Evolutionary conservation across 2,888 invertebrate genomes (phyloP), one percentile per base, ranked within the genome.

Genomic region (Cynaeus angustus): DNA sequence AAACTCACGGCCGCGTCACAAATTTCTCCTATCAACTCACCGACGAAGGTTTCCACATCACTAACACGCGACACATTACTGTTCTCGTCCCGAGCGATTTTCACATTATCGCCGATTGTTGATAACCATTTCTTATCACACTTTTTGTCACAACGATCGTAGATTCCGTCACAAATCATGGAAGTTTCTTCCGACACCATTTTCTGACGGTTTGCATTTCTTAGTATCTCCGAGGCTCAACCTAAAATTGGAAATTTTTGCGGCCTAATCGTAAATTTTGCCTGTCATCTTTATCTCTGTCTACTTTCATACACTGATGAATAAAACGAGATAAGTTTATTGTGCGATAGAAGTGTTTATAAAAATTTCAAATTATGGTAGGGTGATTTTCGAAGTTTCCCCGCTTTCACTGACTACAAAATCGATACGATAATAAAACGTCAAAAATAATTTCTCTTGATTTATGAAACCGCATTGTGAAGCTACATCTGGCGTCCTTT

Each of bases 41-140:
- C 45, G 16, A 79, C 58, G 59, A 76, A 76, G 12, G 62, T 66
- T 13, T 41, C 71, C 28, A 66, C 65, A 69, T 75, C 71, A 61
- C 62, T 62, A 48, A 14, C 59, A 43, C 56, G 16, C 48, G 46
- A 65, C 46, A 65, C 52, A 26, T 53, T 46, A 71, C 66, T 48
- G 48, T 56, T 68, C 38, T 53, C 53, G 56, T 46, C 56, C 7
- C 48, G 30, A 45, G 66, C 62, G 41, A 30, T 37, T 50, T 46
- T 53, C 33, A 12, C 53, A 38, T 62, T 66, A 71, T 74, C 68
- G 48, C 33, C 74, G 67, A 74, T 73, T 55, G 68, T 72, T 50
- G 73, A 73, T 74, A 73, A 68, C 75, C 75, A 74, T 50, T 56
- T 64, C 64, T 77, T 72, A 66, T 76, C 74, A 58, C 38, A 33